phyloP scores from a whole-genome alignment of 2,888 invertebrate species.

The Leptura quadrifasciata region DNA sequence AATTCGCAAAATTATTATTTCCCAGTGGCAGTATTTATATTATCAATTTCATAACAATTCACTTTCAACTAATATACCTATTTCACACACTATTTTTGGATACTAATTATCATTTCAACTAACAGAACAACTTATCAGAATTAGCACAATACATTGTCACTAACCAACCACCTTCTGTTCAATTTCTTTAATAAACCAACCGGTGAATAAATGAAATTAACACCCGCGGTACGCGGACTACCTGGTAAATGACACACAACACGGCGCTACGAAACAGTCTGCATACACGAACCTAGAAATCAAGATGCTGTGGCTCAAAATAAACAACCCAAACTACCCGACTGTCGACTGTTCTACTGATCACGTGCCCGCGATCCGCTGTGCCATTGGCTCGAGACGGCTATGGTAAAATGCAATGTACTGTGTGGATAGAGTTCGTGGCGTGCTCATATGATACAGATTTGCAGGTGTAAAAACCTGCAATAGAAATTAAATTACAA shows the following conservation, averaged over 20 bases:
- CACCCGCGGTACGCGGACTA: conserved; percentile 31
- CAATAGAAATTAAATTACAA: conserved; percentile 15
- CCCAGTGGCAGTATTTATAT: conserved; percentile 35
- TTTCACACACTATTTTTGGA: conserved; percentile 32
- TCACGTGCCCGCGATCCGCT: conserved; percentile 57
- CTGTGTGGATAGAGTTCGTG: conserved; percentile 21
- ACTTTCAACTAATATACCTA: conserved; percentile 31
- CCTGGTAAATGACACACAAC: conserved; percentile 31
- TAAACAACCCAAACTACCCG: conserved; percentile 62
- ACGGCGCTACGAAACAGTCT: conserved; percentile 46
- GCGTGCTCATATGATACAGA: neutral
- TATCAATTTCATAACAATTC: conserved; percentile 35
- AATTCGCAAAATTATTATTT: conserved; percentile 44
- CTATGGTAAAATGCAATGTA: conserved; percentile 55
- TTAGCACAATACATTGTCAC: conserved; percentile 26
- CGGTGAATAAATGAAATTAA: neutral
- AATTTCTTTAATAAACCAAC: conserved; percentile 21
- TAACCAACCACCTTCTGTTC: conserved; percentile 27
- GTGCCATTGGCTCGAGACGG: conserved; percentile 47
- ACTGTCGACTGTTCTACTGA: conserved; percentile 55
- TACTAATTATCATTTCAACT: conserved; percentile 4
- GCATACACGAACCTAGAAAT: conserved; percentile 46
- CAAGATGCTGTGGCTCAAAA: conserved; percentile 64
- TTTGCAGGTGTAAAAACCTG: conserved; percentile 19
- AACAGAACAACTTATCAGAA: conserved; percentile 6